These are phyloP conservation scores for Pimephales promelas DNA, from an alignment of 2,113 vertebrate genomes.

Conservation along the genomic window DNA sequence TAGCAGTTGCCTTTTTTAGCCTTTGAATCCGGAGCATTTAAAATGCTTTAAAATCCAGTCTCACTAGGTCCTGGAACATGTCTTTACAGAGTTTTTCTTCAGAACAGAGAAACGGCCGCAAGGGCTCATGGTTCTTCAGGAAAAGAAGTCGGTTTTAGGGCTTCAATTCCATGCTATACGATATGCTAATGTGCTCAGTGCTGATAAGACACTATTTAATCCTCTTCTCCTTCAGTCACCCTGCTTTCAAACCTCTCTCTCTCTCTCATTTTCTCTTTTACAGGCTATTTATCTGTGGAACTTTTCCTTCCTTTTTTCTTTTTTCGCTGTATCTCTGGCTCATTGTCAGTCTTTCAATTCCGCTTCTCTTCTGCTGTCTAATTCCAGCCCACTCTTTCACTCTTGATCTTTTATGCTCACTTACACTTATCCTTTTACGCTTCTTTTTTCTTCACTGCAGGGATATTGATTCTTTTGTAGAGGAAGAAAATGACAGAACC, in stretches of 20 bases:
- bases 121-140: constrained; percentile 70
- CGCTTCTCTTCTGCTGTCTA: constrained; percentile 39
- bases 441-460: constrained; percentile 30
- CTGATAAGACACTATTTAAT: constrained; percentile 80
- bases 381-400: constrained; percentile 38
- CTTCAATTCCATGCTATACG: constrained; percentile 75
- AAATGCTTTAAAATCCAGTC: not conserved
- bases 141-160: constrained; percentile 73
- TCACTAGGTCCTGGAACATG: constrained; percentile 9
- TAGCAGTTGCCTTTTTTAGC: not conserved
- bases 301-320: constrained; percentile 36
- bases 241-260: constrained; percentile 44
- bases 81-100: constrained; percentile 44
- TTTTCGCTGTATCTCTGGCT: constrained; percentile 35
- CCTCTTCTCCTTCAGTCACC: constrained; percentile 68
- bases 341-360: constrained; percentile 46
- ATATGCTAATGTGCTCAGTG: constrained; percentile 76
- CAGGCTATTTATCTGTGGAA: constrained; percentile 48
- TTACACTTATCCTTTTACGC: constrained; percentile 39
- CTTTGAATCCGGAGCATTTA: not conserved
- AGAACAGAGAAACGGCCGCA: constrained; percentile 67
- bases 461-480: constrained; percentile 37
- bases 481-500: constrained; percentile 14
- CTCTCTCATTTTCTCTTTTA: constrained; percentile 40
- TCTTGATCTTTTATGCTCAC: constrained; percentile 37